phyloP scores from a whole-genome alignment of 2,888 invertebrate genomes.

The Rhingia rostrata region DNA sequence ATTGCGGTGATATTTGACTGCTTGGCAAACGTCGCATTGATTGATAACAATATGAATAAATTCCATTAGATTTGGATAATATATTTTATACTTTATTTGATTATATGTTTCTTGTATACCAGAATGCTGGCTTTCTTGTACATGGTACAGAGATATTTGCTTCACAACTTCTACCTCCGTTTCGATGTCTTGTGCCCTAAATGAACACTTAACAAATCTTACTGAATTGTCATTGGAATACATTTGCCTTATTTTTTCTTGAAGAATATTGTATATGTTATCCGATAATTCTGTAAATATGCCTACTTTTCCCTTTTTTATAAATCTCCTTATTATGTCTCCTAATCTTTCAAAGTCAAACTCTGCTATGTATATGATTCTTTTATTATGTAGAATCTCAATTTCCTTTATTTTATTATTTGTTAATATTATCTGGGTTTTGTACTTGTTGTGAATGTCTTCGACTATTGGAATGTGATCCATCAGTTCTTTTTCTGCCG shows the following conservation, averaged over 20 bases:
- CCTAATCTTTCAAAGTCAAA: slow-evolving; percentile 35
- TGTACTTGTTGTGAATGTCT: neutral
- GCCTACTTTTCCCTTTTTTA: slow-evolving; percentile 67
- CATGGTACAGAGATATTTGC: slow-evolving; percentile 18
- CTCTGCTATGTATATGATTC: slow-evolving; percentile 68
- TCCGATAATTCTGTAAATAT: slow-evolving; percentile 69
- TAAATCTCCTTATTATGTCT: slow-evolving; percentile 50
- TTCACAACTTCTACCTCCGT: slow-evolving; percentile 20
- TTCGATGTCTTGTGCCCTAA: slow-evolving; percentile 14
- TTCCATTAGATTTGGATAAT: slow-evolving; percentile 22
- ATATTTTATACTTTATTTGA: slow-evolving; percentile 26
- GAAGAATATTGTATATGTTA: slow-evolving; percentile 65
- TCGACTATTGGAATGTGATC: neutral
- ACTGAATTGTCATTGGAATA: slow-evolving; percentile 68
- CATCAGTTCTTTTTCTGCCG: slow-evolving; percentile 10
- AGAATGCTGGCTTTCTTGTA: slow-evolving; percentile 73
- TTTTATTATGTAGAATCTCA: slow-evolving; percentile 51
- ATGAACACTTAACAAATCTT: slow-evolving; percentile 18
- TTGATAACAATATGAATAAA: slow-evolving; percentile 55
- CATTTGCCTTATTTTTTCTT: slow-evolving; percentile 71
- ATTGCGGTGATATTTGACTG: slow-evolving; percentile 63
- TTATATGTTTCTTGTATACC: slow-evolving; percentile 73
- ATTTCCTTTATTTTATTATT: slow-evolving; percentile 47
- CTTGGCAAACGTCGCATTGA: slow-evolving; percentile 67
- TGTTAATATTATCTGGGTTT: slow-evolving; percentile 6